Evolutionary conservation across 2,888 invertebrate genomes (phyloP), one percentile per base, ranked within the genome.

Genomic region (Dendrolimus houi): DNA sequence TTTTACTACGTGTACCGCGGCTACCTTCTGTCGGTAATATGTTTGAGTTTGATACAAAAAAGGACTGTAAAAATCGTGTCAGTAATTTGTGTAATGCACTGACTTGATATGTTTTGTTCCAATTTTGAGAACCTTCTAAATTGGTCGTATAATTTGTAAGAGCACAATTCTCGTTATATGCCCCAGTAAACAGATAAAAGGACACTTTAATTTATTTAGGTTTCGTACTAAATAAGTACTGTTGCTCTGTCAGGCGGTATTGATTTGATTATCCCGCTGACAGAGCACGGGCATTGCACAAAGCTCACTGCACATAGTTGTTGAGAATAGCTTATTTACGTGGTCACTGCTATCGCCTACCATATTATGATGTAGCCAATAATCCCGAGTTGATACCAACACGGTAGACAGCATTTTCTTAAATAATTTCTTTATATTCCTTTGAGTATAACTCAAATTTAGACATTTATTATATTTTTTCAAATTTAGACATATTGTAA

Each of bases 251-350:
- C 75, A 78, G 58, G 77, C 79, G 80, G 73, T 70, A 81, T 73
- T 88, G 79, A 89, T 88, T 77, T 79, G 74, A 88, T 89, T 89
- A 86, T 82, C 75, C 71, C 71, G 63, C 63, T 80, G 83, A 82
- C 71, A 74, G 83, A 77, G 72, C 86, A 83, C 75, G 72, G 72
- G 71, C 74, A 71, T 68, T 77, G 78, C 72, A 75, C 79, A 79
- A 73, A 72, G 75, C 71, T 71, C 70, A 72, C 12, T 47, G 47
- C 47, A 47, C 47, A 47, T 10, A 47, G 47, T 64, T 60, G 72
- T 52, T 52, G 54, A 54, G 56, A 55, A 57, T 59, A 56, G 52
- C 59, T 59, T 57, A 47, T 47, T 47, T 47, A 47, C 12, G 47
- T 47, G 47, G 12, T 29, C 29, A 29, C 29, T 29, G 29, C 29